Percentiles rank a stretch among this genome's conserved stretches.
These are phyloP conservation scores for Drosophila micromelanica DNA, from an alignment of 1,140 invertebrate species.

Conservation along the genomic window DNA sequence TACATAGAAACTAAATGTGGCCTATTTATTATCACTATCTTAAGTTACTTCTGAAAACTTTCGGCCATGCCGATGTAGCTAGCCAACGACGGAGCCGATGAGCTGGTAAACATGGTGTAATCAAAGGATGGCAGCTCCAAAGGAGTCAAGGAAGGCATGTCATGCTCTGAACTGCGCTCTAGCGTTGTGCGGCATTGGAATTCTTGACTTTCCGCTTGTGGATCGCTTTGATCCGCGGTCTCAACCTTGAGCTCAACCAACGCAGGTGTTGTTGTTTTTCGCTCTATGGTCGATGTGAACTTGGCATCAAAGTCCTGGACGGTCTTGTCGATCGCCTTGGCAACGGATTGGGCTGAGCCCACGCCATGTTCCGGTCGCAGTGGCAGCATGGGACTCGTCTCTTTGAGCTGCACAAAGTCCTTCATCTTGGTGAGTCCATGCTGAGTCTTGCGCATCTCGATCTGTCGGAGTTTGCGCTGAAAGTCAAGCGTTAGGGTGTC, in stretches of 20 bases:
- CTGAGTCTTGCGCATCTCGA: slow-evolving; percentile 75
- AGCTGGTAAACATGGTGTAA: slow-evolving; percentile 65
- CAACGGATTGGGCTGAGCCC: slow-evolving; percentile 69
- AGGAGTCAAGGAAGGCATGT: slow-evolving; percentile 68
- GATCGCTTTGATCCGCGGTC: slow-evolving; percentile 32
- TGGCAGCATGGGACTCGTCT: slow-evolving; percentile 65
- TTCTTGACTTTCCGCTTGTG: slow-evolving; percentile 21
- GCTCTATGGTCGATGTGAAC: slow-evolving; percentile 52
- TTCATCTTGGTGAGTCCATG: slow-evolving; percentile 70
- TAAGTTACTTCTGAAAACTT: slow-evolving; percentile 68
- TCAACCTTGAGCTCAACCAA: slow-evolving; percentile 53
- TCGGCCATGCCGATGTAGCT: slow-evolving; percentile 64
- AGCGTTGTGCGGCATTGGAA: slow-evolving; percentile 1
- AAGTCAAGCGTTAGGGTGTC: slow-evolving; percentile 73
- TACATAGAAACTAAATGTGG: slow-evolving; percentile 15
- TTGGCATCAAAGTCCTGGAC: slow-evolving; percentile 79
- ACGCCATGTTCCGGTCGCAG: slow-evolving; percentile 58
- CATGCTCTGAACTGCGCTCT: slow-evolving; percentile 46
- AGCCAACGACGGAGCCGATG: slow-evolving; percentile 61
- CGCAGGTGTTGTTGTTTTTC: slow-evolving; percentile 11
- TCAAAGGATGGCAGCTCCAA: slow-evolving; percentile 77
- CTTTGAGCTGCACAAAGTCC: slow-evolving; percentile 68
- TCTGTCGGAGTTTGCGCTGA: slow-evolving; percentile 69
- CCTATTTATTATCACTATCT: slow-evolving; percentile 15
- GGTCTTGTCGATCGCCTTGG: slow-evolving; percentile 79